A percentile compares a stretch with the other conserved stretches of the same genome.
Conservation (phyloP, 2,113 vertebrate genomes). For the Centrocercus urophasianus region DNA sequence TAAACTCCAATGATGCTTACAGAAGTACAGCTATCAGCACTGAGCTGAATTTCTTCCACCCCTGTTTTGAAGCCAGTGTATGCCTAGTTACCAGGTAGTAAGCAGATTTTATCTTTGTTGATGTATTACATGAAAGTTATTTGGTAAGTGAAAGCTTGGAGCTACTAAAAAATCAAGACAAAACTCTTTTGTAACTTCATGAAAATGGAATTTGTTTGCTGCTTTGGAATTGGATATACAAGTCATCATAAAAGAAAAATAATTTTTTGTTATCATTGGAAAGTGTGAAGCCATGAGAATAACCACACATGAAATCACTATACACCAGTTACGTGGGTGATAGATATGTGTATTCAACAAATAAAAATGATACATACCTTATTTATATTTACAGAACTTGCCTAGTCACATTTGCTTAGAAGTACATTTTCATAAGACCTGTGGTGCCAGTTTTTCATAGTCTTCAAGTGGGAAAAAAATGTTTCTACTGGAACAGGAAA, state of each 20-base stretch:
- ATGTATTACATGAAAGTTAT: not conserved
- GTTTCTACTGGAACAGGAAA: slow-evolving; percentile 11
- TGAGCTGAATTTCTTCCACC: not conserved
- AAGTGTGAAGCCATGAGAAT: not conserved
- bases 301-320: not conserved
- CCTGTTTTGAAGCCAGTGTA: not conserved
- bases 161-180: not conserved
- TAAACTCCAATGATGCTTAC: not conserved
- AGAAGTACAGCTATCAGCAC: not conserved
- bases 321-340: not conserved
- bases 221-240: not conserved
- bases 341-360: not conserved
- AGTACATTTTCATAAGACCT: not conserved
- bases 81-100: not conserved
- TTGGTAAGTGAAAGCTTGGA: not conserved
- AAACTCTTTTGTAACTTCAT: not conserved
- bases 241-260: not conserved
- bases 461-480: not conserved
- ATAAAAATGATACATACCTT: not conserved
- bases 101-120: not conserved
- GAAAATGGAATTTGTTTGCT: not conserved
- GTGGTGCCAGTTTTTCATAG: not conserved
- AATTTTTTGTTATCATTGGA: not conserved
- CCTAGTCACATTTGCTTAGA: slow-evolving; percentile 9
- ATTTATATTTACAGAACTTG: slow-evolving; percentile 7